Evolutionary conservation across 2,797 vertebrate genomes (phyloP), one percentile per base, ranked within the genome.

Genomic region (Myotis daubentonii): DNA sequence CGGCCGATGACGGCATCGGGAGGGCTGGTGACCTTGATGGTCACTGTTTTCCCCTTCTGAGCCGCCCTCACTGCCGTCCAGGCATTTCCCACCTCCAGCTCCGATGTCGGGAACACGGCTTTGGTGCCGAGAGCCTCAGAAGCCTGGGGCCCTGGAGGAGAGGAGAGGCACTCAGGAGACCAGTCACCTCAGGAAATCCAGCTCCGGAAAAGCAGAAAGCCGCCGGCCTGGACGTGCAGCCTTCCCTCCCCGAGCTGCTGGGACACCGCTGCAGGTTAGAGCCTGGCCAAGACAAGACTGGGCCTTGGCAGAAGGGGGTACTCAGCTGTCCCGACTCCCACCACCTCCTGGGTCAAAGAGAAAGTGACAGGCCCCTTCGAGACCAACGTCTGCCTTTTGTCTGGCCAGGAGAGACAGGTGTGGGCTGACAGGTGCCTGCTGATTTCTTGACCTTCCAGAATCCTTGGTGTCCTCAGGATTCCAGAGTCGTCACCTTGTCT

Each of bases 1-100:
- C 95, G 71, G 57, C 99, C 99, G 0, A 99, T 96, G 76, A 98
- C 97, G 2, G 98, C 97, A 0, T 98, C 94, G 0, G 99, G 95
- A 1, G 99, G 98, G 49, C 98, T 98, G 51, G 95, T 72, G 11
- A 99, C 88, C 1, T 22, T 83, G 74, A 99, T 80, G 5, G 30
- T 97, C 19, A 96, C 1, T 0, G 3, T 28, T n/a, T 74, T 96
- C 76, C 88, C 95, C 0, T 88, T 55, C 0, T 93, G 94, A 4
- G 65, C 13, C 5, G 60, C 89, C 6, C 98, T 93, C 12, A 68
- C 76, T 0, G 97, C 97, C 0, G 95, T 98, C 98, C 98, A 98
- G 70, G 13, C 2, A 20, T 98, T 98, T 3, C 25, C 28, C 76
- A 2, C 25, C 25, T 38, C 85, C 0, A 4, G 51, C n/a, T 66